Evolutionary conservation across 2,888 invertebrate species (phyloP), one percentile per base, ranked within the genome.

Genomic region (Parnassius smintheus): DNA sequence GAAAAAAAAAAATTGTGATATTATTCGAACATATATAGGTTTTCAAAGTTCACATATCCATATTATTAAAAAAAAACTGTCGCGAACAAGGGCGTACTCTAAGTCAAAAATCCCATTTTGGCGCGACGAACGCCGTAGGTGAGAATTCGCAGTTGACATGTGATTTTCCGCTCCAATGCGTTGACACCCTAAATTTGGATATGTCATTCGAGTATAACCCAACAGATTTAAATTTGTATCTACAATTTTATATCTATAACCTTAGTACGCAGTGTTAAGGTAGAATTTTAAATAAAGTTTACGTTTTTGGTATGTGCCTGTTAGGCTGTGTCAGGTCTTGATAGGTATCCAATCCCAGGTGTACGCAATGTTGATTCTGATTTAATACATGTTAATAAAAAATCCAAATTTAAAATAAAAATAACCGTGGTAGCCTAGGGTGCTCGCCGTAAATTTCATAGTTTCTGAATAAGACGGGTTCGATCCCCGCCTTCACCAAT

Each of bases 81-180:
- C 61, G 61, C 61, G 48, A 57, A 11, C 60, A 60, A 25, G 56
- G 25, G 18, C 18, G 25, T 56, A 48, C 62, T 62, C 42, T 52
- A 53, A 51, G 18, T 52, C 51, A 48, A 57, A 62, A 62, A 57
- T 62, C 42, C 42, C 56, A 62, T 62, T 62, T 57, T 41, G 18
- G 11, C 12, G 49, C 42, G 22, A 41, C 56, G 55, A 13, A 72
- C 76, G 76, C 77, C 70, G 65, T 60, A 61, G 66, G 68, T 67
- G 75, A 64, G 73, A 72, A 70, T 56, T 56, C 76, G 66, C 75
- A 70, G 76, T 72, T 89, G 90, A 90, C 89, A 89, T 69, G 84
- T 88, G 81, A 90, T 91, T 91, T 89, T 90, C 87, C 85, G 81
- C 85, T 60, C 80, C 79, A 74, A 71, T 78, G 86, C 82, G 75